A percentile compares a stretch with the other conserved stretches of the same genome.
Evolutionary conservation across 2,797 vertebrate genomes (phyloP).

Genomic region (Spheniscus humboldti): DNA sequence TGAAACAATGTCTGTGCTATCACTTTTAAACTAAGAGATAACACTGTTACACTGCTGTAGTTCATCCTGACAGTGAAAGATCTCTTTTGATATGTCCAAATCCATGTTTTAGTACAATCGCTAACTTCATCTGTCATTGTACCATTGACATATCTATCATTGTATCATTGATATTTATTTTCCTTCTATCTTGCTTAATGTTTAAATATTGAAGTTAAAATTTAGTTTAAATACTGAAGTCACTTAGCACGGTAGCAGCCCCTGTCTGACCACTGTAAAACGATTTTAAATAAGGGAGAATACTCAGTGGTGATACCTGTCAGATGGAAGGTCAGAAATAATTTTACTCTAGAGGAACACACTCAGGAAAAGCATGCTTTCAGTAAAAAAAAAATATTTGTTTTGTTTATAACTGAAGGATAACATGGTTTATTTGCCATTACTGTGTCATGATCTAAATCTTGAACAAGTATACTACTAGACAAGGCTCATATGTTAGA

Average conservation of each 20-base stretch:
- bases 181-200: not conserved
- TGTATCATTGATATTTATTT: not conserved
- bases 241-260: not conserved
- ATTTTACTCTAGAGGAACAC: not conserved
- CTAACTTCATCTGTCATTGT: not conserved
- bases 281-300: not conserved
- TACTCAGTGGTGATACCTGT: not conserved
- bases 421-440: not conserved
- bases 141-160: not conserved
- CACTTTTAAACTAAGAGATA: not conserved
- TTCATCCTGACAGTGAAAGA: not conserved
- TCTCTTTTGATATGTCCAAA: not conserved
- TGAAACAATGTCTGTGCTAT: not conserved
- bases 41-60: not conserved
- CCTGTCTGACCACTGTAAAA: not conserved
- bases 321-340: not conserved
- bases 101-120: not conserved
- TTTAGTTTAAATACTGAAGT: not conserved
- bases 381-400: not conserved
- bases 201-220: not conserved
- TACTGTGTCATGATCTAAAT: not conserved
- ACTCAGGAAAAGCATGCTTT: not conserved
- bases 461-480: not conserved
- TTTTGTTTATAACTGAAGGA: not conserved
- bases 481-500: conserved; percentile 17